phyloP scores from a whole-genome alignment of 2,888 invertebrate species.

The Cryptus viduatorius region DNA sequence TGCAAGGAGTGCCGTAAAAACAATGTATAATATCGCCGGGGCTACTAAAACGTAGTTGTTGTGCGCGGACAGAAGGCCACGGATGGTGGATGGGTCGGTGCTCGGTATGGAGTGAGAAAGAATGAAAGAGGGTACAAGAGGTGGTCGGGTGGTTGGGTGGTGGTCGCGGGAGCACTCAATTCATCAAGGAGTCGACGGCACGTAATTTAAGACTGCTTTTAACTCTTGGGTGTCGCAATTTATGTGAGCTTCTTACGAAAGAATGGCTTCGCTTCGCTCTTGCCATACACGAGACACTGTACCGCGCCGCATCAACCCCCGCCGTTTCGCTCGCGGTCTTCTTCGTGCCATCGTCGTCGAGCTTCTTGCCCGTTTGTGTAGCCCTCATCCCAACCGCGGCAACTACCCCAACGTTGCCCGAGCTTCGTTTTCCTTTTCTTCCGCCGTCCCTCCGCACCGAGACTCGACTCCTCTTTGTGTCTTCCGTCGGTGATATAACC shows the following conservation, averaged over 20 bases:
- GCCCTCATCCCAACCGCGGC: constrained; percentile 57
- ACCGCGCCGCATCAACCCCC: constrained; percentile 66
- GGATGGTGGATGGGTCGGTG: constrained; percentile 57
- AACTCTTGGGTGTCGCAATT: constrained; percentile 85
- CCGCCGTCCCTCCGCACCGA: constrained; percentile 49
- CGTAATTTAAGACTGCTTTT: constrained; percentile 85
- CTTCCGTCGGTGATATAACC: constrained; percentile 43
- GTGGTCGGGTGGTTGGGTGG: constrained; percentile 53
- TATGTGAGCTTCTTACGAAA: constrained; percentile 85
- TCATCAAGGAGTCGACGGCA: constrained; percentile 85
- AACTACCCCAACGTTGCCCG: constrained; percentile 54
- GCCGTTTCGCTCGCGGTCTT: constrained; percentile 54
- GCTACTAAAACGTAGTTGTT: constrained; percentile 59
- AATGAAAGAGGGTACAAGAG: constrained; percentile 62
- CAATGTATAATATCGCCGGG: constrained; percentile 79
- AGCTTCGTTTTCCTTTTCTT: constrained; percentile 65
- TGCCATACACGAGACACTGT: constrained; percentile 74
- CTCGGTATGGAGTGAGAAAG: constrained; percentile 67
- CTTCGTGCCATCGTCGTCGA: constrained; percentile 66
- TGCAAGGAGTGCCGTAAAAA: constrained; percentile 79
- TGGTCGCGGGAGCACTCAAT: constrained; percentile 83
- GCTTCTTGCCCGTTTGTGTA: constrained; percentile 68
- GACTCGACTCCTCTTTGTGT: constrained; percentile 55
- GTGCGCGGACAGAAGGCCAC: constrained; percentile 57
- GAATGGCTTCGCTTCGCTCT: constrained; percentile 81